A percentile compares a stretch with the other conserved stretches of the same genome.
These are phyloP conservation scores for Catharus fuscescens DNA, from an alignment of 2,113 vertebrate genomes.

Conservation along the genomic window DNA sequence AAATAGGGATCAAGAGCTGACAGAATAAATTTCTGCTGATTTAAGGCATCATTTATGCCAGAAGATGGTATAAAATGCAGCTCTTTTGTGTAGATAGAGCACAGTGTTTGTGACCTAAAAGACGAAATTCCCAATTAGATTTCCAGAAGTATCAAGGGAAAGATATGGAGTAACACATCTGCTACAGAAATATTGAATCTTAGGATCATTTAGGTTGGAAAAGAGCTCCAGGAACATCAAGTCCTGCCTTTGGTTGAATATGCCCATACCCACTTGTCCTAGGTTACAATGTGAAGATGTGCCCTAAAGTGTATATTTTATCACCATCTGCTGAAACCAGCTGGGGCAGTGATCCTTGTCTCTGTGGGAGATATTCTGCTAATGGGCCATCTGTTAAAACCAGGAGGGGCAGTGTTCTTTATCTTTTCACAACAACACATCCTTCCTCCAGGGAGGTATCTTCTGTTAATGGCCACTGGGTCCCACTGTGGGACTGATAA, in stretches of 20 bases:
- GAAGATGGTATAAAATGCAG: background rate
- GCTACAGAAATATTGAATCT: background rate
- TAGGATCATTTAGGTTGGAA: background rate
- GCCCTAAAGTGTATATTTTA: no score
- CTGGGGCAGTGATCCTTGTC: no score
- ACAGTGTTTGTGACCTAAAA: background rate
- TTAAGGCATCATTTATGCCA: background rate
- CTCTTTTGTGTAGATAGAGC: background rate
- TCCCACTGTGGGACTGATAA: no score
- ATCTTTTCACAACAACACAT: no score
- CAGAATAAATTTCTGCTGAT: background rate
- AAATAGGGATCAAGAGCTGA: background rate
- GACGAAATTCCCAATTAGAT: background rate
- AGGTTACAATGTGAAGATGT: no score
- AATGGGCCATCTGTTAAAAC: no score
- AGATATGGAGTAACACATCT: background rate
- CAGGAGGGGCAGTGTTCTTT: no score
- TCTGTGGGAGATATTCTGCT: no score
- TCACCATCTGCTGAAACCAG: no score
- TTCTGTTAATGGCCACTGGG: no score
- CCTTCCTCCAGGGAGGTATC: no score
- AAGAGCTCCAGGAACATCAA: background rate
- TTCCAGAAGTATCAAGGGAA: background rate
- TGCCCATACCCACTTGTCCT: background rate
- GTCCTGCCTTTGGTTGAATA: background rate